These are phyloP conservation scores for Characodon lateralis DNA, from an alignment of 2,797 vertebrate genomes.

Conservation along the genomic window DNA sequence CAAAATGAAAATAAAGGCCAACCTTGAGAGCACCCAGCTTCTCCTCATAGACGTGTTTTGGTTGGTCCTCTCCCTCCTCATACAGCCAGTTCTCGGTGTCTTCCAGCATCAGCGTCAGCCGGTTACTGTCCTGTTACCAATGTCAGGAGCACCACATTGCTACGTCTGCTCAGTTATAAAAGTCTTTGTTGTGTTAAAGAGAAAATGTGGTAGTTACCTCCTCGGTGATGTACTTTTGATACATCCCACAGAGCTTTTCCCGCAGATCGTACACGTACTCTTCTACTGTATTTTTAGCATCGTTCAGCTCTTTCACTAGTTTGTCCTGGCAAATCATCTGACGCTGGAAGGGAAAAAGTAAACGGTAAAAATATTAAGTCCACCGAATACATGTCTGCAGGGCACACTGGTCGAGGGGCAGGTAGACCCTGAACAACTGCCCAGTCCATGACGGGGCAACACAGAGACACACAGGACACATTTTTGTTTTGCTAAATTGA, in stretches of 20 bases:
- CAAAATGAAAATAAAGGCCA: slow-evolving; percentile 11
- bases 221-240: slow-evolving; percentile 89
- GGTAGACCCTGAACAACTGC: too few relatives aligned
- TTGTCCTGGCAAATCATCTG: slow-evolving; percentile 97
- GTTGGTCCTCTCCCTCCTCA: slow-evolving; percentile 94
- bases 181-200: background rate
- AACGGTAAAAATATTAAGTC: background rate
- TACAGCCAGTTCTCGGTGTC: slow-evolving; percentile 96
- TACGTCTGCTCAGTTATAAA: background rate
- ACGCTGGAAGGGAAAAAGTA: slow-evolving; percentile 71
- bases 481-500: background rate
- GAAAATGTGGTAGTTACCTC: slow-evolving; percentile 78
- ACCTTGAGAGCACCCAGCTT: slow-evolving; percentile 91
- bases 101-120: slow-evolving; percentile 87
- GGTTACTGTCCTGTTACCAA: slow-evolving; percentile 84
- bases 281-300: slow-evolving; percentile 94
- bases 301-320: slow-evolving; percentile 92
- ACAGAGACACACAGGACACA: too few relatives aligned
- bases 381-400: background rate
- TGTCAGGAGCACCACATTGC: background rate
- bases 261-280: slow-evolving; percentile 95
- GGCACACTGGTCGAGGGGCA: too few relatives aligned
- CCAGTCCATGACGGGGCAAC: too few relatives aligned
- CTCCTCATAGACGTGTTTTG: slow-evolving; percentile 91
- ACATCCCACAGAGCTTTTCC: slow-evolving; percentile 89